phyloP scores from a whole-genome alignment of 2,888 invertebrate genomes.

The Idaea biselata region DNA sequence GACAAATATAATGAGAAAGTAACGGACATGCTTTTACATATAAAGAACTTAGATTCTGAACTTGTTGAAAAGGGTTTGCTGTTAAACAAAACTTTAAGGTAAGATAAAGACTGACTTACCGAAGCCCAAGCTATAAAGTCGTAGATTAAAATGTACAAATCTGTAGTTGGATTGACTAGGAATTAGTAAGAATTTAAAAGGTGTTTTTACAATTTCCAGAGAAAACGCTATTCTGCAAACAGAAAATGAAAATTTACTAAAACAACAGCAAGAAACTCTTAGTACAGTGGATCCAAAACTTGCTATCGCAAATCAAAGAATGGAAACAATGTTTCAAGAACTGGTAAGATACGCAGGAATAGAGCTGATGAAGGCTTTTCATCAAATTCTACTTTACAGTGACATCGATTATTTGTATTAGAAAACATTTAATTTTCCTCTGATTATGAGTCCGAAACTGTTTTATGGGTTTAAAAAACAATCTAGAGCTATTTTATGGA shows the following conservation, averaged over 20 bases:
- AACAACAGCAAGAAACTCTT: constrained; percentile 55
- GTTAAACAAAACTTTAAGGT: constrained; percentile 75
- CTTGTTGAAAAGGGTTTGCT: constrained; percentile 78
- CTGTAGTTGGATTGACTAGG: not conserved
- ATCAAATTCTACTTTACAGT: not conserved
- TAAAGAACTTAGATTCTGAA: constrained; percentile 79
- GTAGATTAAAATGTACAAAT: not conserved
- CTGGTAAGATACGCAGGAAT: constrained; percentile 55
- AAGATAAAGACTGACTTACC: not conserved
- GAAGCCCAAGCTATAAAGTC: not conserved
- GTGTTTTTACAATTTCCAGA: constrained; percentile 46
- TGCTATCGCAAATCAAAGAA: constrained; percentile 74
- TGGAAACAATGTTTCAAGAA: constrained; percentile 82
- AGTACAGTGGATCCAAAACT: constrained; percentile 61
- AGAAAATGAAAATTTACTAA: constrained; percentile 66
- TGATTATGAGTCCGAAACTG: not conserved
- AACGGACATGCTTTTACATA: constrained; percentile 77
- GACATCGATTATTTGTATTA: not conserved
- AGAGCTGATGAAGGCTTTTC: not conserved
- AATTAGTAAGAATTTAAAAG: not conserved
- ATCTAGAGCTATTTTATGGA: not conserved
- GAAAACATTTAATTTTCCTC: not conserved
- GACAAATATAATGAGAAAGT: constrained; percentile 81
- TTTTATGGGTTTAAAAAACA: not conserved
- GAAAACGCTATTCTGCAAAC: constrained; percentile 78